Evolutionary conservation across 2,888 invertebrate genomes (phyloP).

Genomic region (Diadromus collaris): DNA sequence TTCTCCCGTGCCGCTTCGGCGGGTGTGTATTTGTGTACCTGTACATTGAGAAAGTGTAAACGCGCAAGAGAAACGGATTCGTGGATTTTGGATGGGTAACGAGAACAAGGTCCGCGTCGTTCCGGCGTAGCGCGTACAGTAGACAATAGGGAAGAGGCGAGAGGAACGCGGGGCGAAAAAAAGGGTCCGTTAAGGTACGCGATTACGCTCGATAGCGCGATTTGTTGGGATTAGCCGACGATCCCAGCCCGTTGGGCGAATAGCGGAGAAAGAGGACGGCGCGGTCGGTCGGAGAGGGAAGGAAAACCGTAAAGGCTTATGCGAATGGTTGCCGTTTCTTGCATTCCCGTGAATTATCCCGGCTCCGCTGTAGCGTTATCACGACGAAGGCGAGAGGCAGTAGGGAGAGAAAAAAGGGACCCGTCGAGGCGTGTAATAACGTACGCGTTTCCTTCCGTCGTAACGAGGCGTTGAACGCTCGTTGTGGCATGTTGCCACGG

Average conservation of each 20-base stretch:
- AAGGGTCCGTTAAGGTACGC: conserved; percentile 52
- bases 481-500: background rate
- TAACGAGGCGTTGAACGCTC: conserved; percentile 18
- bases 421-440: conserved; percentile 21
- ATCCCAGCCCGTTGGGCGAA: conserved; percentile 50
- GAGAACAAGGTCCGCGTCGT: conserved; percentile 39
- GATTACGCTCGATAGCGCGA: conserved; percentile 63
- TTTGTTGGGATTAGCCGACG: conserved; percentile 66
- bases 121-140: conserved; percentile 33
- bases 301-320: conserved; percentile 54
- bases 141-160: conserved; percentile 8
- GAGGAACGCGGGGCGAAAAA: conserved; percentile 32
- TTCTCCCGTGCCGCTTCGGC: conserved; percentile 8
- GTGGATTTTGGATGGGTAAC: conserved; percentile 47
- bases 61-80: conserved; percentile 4
- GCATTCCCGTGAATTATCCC: conserved; percentile 48
- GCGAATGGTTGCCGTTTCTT: conserved; percentile 45
- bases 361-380: conserved; percentile 43
- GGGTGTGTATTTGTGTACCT: background rate
- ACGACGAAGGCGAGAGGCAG: background rate
- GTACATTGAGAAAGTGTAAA: background rate
- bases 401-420: conserved; percentile 13
- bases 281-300: conserved; percentile 27
- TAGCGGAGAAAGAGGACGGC: conserved; percentile 39
- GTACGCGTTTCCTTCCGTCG: background rate